These are phyloP conservation scores for Passer montanus DNA, from an alignment of 2,113 vertebrate genomes.

Conservation along the genomic window DNA sequence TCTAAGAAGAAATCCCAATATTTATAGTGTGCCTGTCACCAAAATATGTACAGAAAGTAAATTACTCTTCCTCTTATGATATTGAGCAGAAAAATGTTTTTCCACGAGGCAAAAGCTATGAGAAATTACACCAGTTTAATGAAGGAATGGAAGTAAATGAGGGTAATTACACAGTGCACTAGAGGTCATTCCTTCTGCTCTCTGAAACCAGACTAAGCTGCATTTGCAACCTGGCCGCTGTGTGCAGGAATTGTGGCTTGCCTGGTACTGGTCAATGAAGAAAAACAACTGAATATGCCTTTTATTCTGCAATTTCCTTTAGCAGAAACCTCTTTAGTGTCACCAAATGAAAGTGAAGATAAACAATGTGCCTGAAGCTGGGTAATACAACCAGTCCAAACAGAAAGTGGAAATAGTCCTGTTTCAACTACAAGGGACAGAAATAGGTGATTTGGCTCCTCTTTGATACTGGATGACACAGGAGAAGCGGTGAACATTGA, in stretches of 20 bases:
- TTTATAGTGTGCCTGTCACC: neutral
- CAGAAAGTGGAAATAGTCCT: neutral
- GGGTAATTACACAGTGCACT: neutral
- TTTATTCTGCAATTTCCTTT: neutral
- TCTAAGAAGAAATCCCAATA: neutral
- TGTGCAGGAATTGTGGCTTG: neutral
- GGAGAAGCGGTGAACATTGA: neutral
- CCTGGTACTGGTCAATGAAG: too few species aligned
- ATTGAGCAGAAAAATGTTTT: slow-evolving; percentile 26
- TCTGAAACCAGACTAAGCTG: neutral
- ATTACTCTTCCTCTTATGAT: neutral
- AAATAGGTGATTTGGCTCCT: neutral
- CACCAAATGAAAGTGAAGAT: neutral
- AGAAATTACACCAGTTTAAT: neutral
- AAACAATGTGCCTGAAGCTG: neutral
- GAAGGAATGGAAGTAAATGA: neutral
- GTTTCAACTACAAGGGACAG: neutral
- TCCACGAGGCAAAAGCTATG: neutral
- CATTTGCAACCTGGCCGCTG: neutral
- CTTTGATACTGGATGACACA: neutral
- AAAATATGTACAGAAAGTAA: neutral
- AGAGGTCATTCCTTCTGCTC: neutral
- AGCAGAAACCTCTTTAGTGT: neutral
- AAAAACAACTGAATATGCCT: neutral
- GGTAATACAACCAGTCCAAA: too few species aligned